phyloP scores from a whole-genome alignment of 1,140 invertebrate species.

The Dufourea novaeangliae region DNA sequence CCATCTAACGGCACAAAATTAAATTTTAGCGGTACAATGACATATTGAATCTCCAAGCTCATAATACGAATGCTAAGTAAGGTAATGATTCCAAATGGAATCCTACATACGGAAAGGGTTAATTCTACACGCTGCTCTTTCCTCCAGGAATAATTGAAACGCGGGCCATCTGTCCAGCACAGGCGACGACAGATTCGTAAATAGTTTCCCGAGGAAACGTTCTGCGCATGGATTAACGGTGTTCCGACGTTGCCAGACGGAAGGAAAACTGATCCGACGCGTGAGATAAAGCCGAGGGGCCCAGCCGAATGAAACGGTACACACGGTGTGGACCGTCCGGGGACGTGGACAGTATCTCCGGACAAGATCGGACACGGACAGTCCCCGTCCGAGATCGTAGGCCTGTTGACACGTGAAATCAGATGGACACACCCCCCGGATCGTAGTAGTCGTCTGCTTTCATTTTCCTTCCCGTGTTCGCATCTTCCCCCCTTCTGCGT shows the following conservation, averaged over 20 bases:
- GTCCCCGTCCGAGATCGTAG: slow-evolving; percentile 22
- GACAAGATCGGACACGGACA: slow-evolving; percentile 54
- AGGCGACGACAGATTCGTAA: slow-evolving; percentile 21
- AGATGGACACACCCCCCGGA: slow-evolving; percentile 52
- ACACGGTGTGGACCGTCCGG: slow-evolving; percentile 20
- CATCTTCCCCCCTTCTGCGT: not conserved
- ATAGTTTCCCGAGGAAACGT: slow-evolving; percentile 24
- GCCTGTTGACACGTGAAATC: slow-evolving; percentile 57
- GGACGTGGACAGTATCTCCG: slow-evolving; percentile 59
- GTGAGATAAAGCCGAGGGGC: slow-evolving; percentile 54
- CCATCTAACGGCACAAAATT: too few species aligned
- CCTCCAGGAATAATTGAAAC: not conserved
- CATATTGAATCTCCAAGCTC: too few species aligned
- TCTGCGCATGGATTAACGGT: slow-evolving; percentile 54
- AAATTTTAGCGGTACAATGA: too few species aligned
- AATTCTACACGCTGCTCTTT: too few species aligned
- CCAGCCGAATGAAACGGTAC: slow-evolving; percentile 49
- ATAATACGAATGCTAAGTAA: too few species aligned
- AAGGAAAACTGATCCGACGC: slow-evolving; percentile 60
- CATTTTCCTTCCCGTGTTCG: slow-evolving; percentile 42
- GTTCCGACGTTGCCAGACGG: slow-evolving; percentile 42
- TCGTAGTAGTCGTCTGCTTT: slow-evolving; percentile 13
- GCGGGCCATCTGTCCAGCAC: slow-evolving; percentile 26
- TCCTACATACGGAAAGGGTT: too few species aligned
- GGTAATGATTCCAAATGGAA: too few species aligned